Base-by-base conservation (phyloP, 2,797 vertebrate genomes). In the Sebastes itinus region DNA sequence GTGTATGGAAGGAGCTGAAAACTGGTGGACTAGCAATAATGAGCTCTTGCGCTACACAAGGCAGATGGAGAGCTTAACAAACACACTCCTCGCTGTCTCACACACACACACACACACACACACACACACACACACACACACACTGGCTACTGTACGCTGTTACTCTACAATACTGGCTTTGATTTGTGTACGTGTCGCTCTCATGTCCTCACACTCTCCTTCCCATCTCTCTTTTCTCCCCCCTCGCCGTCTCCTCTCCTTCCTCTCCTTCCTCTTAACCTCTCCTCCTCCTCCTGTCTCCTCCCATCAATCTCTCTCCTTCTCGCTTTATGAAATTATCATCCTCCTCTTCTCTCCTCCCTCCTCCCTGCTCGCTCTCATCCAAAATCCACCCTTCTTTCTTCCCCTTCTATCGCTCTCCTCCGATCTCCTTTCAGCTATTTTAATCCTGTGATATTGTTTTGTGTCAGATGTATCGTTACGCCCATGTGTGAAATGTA, bases 11-110 rank as follows among this genome's bases (percentile, higher is more conserved):
- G 80, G 82, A 83, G 80, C 82, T 84, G 85, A 90, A 81, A 88
- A 84, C 84, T 86, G 88, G 90, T 90, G 80, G 85, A 90, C 89
- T 81, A 72, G 93, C 94, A 94, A 81, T 94, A 93, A 94, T 92
- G 94, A 95, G 93, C 82, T 83, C 88, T 86, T 87, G 75, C 83
- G 77, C 85, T 86, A 89, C 89, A 93, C 90, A 25, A 89, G 88
- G 90, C 93, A 95, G 95, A 95, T 94, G 95, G 92, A 91, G 90
- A 92, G 89, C 91, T 91, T 94, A 87, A 93, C 91, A 93, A 88
- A 91, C 88, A 87, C 87, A 66, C 72, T 67, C 61, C 67, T 82
- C 3, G 1, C 49, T 75, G 52, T 72, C 86, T 49, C 78, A 55
- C 74, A 72, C 69, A 73, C 75, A 74, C 75, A 74, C 72, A 52